Base-by-base conservation (phyloP, 2,888 invertebrate species). In the Pterostichus niger region DNA sequence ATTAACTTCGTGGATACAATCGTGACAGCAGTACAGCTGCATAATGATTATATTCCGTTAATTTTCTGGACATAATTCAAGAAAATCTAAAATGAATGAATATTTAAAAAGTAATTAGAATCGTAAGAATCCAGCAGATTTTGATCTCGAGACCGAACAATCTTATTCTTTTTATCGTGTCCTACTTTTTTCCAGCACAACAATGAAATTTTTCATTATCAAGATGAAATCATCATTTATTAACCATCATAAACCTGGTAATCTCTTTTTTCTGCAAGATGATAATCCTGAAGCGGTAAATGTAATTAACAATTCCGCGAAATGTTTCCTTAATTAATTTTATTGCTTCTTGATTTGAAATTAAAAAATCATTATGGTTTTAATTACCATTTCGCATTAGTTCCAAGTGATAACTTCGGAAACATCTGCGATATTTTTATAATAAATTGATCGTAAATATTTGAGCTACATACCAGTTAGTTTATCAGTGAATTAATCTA, bases 371-470 rank as follows among this genome's bases (percentile, higher is more conserved):
- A 52, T 52, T 75, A 75, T 75, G 52, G 75, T 75, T 75, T 71
- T 52, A 75, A 75, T 75, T 52, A 75, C 49, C 75, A 75, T 52
- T 75, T 75, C 40, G 75, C 49, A 75, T 75, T 75, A 75, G 73
- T 73, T 73, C 49, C 73, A 73, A 24, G 75, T 75, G 75, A 75
- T 75, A 75, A 49, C 52, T 52, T 75, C 52, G 24, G 75, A 52
- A 49, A 31, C 52, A 75, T 75, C 75, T 75, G 75, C 75, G 40
- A 52, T 49, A 75, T 52, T 75, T 75, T 75, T 75, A 33, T 52
- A 4, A 17, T 7, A 33, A 31, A 73, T 44, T 17, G 33, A 49
- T 75, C 75, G 52, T 75, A 52, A 75, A 75, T 75, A 75, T 75
- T 49, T 75, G 75, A n/a, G 52, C 49, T 71, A 71, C 68, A 71